Percentiles rank a stretch among this genome's conserved stretches.
Evolutionary conservation across 1,140 invertebrate genomes (phyloP).

Genomic region (Potamilus streckersoni): DNA sequence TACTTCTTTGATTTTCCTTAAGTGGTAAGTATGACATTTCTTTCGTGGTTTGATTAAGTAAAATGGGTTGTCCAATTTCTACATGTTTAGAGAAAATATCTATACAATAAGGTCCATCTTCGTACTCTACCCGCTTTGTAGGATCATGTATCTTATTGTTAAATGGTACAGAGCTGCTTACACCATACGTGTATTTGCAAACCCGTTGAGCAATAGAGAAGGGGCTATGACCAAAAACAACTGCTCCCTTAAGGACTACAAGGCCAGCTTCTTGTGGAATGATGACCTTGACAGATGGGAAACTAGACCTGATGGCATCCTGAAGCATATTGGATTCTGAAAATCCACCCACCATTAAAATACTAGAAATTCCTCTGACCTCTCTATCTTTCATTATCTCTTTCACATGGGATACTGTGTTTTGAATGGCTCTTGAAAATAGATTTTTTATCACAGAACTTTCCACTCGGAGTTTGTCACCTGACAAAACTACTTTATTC

Average conservation of each 20-base stretch:
- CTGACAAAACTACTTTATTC: too few species aligned
- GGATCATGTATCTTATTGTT: neutral
- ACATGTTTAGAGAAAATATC: neutral
- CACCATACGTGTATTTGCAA: neutral
- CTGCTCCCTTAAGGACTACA: neutral
- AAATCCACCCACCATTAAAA: neutral
- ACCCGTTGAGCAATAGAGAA: neutral
- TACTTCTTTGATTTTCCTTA: neutral
- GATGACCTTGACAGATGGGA: neutral
- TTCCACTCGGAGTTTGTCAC: too few species aligned
- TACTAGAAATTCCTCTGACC: too few species aligned
- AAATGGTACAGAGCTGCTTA: neutral
- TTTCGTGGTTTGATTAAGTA: neutral
- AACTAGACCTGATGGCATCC: neutral
- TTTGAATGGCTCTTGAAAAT: too few species aligned
- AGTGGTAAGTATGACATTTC: neutral
- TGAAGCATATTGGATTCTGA: neutral
- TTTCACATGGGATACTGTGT: too few species aligned
- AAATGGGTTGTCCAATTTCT: neutral
- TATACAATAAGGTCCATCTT: neutral
- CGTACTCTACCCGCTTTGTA: neutral
- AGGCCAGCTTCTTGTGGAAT: neutral
- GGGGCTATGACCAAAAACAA: neutral
- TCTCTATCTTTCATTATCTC: too few species aligned
- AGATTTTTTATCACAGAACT: too few species aligned